phyloP scores from a whole-genome alignment of 2,113 vertebrate genomes.

The Motacilla tschutschensis region DNA sequence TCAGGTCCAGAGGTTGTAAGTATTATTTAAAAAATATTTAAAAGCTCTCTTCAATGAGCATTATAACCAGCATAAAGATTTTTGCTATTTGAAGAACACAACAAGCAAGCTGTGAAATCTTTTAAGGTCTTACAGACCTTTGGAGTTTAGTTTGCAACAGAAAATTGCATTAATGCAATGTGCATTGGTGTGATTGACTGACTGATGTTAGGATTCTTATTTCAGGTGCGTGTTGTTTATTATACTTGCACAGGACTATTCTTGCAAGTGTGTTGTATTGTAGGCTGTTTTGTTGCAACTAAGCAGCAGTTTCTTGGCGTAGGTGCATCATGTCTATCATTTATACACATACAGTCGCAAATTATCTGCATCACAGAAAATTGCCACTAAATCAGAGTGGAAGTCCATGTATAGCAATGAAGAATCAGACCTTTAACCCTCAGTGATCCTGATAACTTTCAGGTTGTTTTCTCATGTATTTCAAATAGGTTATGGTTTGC shows the following conservation, averaged over 20 bases:
- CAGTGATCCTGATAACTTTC: background rate
- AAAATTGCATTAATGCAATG: background rate
- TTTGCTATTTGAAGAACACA: background rate
- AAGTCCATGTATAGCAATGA: background rate
- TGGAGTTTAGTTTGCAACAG: background rate
- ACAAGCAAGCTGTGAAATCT: background rate
- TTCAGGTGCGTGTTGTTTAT: background rate
- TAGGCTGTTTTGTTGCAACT: background rate
- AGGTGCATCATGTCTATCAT: background rate
- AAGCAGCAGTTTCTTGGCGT: background rate
- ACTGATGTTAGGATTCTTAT: background rate
- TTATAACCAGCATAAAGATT: background rate
- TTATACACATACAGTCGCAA: background rate
- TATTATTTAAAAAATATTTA: background rate
- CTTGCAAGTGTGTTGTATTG: background rate
- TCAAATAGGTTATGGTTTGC: background rate
- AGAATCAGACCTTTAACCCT: background rate
- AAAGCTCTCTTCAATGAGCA: background rate
- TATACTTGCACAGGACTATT: background rate
- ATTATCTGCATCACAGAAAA: background rate
- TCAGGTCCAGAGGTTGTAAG: background rate
- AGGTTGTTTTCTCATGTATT: background rate
- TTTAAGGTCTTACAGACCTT: background rate
- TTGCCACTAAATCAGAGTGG: background rate
- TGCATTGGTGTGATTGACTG: background rate